Evolutionary conservation across 2,113 vertebrate genomes (phyloP), one percentile per base, ranked within the genome.

Genomic region (Sander lucioperca): DNA sequence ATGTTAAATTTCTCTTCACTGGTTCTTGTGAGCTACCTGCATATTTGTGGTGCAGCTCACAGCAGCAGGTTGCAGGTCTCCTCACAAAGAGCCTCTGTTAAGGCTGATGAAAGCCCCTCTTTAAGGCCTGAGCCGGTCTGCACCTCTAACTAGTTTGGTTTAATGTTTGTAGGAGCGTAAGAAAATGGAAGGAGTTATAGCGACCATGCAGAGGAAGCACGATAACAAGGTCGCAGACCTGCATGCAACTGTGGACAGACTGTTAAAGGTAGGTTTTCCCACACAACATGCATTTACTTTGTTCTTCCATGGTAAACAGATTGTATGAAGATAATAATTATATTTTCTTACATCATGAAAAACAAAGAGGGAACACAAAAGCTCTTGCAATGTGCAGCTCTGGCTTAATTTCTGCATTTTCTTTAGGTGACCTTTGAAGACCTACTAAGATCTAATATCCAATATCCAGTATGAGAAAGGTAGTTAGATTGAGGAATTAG

Each of bases 141-240:
- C 67, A 77, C 66, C 48, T 85, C 72, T 88, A 27, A 79, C 86
- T 66, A 50, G 89, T 92, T 85, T 50, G 73, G 82, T 93, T 90
- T 93, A 64, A 54, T 91, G 83, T 77, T 72, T 74, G 50, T 71
- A 96, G 96, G 95, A 96, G 81, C 89, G 74, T n/a, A 91, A 80
- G 79, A 96, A 91, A 87, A 91, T 93, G 82, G 94, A 96, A 51
- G 88, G 65, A 21, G 27, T 88, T 51, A 36, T 94, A 78, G 80
- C 87, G 1, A 75, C 82, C 19, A 53, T 95, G 69, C 94, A 94
- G 88, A 93, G 86, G 66, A 95, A 91, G 74, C 93, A 96, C 33
- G 74, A 93, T 14, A 87, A 87, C 5, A 91, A 95, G 67, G 77
- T 93, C 1, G 72, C 89, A 5, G 95, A 96, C 62, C 90, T 96